A percentile compares a stretch with the other conserved stretches of the same genome.
phyloP scores from a whole-genome alignment of 2,113 vertebrate genomes.

The Notothenia rossii region DNA sequence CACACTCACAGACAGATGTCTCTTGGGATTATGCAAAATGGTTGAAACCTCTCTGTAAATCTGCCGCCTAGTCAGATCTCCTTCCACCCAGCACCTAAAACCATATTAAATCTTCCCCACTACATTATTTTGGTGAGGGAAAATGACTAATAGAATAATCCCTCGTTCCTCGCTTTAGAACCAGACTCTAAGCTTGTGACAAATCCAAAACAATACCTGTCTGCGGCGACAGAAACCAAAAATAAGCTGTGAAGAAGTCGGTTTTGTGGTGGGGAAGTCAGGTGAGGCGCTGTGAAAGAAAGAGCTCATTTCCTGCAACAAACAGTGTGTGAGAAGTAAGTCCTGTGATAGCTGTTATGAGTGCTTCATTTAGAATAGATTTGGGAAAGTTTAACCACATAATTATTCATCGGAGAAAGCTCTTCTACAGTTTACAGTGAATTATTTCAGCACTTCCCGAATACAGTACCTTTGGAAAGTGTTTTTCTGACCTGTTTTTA shows the following conservation, averaged over 20 bases:
- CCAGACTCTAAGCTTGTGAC: conserved; percentile 3
- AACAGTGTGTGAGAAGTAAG: neutral
- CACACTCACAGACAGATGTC: conserved; percentile 56
- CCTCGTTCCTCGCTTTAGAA: conserved; percentile 30
- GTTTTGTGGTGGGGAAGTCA: neutral
- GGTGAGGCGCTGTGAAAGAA: conserved; percentile 21
- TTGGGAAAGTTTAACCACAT: conserved; percentile 25
- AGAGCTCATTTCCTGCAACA: conserved; percentile 19
- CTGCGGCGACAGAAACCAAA: conserved; percentile 8
- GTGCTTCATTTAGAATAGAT: conserved; percentile 20
- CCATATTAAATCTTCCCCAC: conserved; percentile 39
- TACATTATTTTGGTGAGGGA: conserved; percentile 33
- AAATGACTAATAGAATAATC: conserved; percentile 65
- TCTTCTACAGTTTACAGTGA: neutral
- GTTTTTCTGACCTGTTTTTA: neutral
- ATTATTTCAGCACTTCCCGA: neutral
- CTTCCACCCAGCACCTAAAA: conserved; percentile 44
- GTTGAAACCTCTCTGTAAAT: conserved; percentile 45
- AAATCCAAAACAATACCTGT: conserved; percentile 50
- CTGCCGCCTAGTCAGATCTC: conserved; percentile 50
- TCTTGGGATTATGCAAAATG: conserved; percentile 70
- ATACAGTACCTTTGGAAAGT: neutral
- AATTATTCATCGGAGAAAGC: conserved; percentile 36
- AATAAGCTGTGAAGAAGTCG: conserved; percentile 4
- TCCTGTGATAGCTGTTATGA: conserved; percentile 22